Evolutionary conservation across 2,888 invertebrate species (phyloP), one percentile per base, ranked within the genome.

Genomic region (Rhagonycha lutea): DNA sequence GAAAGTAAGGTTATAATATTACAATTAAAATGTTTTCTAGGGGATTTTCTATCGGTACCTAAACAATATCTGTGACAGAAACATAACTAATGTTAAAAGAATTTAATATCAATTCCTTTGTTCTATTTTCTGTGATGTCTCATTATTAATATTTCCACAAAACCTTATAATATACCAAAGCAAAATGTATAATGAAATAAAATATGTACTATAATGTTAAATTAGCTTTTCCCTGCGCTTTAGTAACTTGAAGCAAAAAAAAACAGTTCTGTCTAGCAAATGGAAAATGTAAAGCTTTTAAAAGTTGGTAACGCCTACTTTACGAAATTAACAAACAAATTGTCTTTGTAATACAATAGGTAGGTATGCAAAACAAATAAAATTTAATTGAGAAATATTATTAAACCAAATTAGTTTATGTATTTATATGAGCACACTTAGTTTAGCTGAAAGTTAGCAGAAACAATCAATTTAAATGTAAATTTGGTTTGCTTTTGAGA

Each of bases 401-500:
- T 47, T 47, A 47, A 47, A 47, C 47, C n/a, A 47, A 47, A 47
- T 47, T 47, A 47, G 47, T 47, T 47, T 47, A 47, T 47, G 47
- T 47, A 47, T 47, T 47, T 47, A 47, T 47, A 47, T 47, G 47
- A 1, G 47, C 47, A 47, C 47, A 47, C 47, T n/a, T 47, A 47
- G 47, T 47, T 68, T 73, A 76, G 65, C 74, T 78, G 77, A 76
- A 74, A 77, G 73, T 73, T 78, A 73, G 73, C 79, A 78, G 79
- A 80, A 80, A 80, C 80, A 80, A 80, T 80, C 78, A 80, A 80
- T 80, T 80, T 80, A 77, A 74, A 80, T 80, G 80, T 79, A 80
- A 80, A 80, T 80, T 74, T 61, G 29, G 72, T 63, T 70, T 71
- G 77, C 68, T 71, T 60, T 63, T 69, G 74, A 74, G 76, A 77